Percentiles rank a stretch among this genome's conserved stretches.
Conservation (phyloP, 2,888 invertebrate species). For the Hypsopygia costalis region DNA sequence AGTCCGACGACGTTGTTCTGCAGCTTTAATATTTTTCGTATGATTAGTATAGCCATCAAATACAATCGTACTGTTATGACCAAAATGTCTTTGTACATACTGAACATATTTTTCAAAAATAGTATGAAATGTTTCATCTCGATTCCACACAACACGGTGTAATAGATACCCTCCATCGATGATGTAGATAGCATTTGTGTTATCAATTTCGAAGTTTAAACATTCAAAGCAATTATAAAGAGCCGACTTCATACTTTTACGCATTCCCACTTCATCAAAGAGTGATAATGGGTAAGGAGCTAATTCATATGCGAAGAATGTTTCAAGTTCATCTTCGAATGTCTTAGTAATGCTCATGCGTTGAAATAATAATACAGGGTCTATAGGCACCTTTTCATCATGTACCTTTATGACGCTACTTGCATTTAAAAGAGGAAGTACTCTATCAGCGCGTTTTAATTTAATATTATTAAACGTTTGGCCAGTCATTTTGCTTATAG, state of each 20-base stretch:
- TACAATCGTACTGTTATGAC: constrained; percentile 21
- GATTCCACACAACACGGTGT: constrained; percentile 26
- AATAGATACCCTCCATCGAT: constrained; percentile 29
- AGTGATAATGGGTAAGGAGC: constrained; percentile 25
- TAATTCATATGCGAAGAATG: constrained; percentile 27
- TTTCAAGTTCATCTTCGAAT: constrained; percentile 27
- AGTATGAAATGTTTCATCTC: constrained; percentile 22
- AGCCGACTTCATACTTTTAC: constrained; percentile 24
- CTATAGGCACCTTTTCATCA: constrained; percentile 30
- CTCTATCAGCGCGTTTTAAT: constrained; percentile 21
- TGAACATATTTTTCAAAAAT: constrained; percentile 24
- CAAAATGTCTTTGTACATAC: constrained; percentile 24
- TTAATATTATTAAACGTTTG: constrained; percentile 29
- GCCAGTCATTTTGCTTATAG: constrained; percentile 30
- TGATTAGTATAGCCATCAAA: constrained; percentile 32
- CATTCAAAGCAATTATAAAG: constrained; percentile 27
- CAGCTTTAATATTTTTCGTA: constrained; percentile 12
- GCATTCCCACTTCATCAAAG: constrained; percentile 26
- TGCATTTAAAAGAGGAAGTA: constrained; percentile 10
- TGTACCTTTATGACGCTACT: constrained; percentile 34
- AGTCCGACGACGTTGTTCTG: constrained; percentile 25
- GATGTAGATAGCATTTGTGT: too few species aligned
- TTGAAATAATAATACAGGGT: constrained; percentile 38
- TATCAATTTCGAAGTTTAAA: constrained; percentile 19
- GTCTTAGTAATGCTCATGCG: constrained; percentile 28